Conservation (phyloP, 2,888 invertebrate genomes). For the Phalera bucephala region DNA sequence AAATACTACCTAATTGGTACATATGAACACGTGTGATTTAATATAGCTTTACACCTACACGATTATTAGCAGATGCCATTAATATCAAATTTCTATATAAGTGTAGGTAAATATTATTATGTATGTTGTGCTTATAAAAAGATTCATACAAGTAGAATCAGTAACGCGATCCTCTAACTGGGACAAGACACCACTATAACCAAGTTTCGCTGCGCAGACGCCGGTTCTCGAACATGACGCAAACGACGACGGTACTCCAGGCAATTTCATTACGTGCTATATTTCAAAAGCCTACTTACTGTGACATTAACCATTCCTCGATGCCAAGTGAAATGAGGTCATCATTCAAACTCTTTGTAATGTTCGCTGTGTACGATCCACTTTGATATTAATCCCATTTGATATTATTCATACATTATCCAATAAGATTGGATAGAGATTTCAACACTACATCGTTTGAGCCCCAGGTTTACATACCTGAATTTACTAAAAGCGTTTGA, state of each 20-base stretch:
- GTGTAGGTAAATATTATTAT: no score
- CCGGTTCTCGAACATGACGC: constrained; percentile 33
- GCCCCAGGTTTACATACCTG: no score
- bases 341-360: constrained; percentile 60
- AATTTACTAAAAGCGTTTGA: no score
- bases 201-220: constrained; percentile 40
- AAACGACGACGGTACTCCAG: constrained; percentile 38
- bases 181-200: constrained; percentile 40
- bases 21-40: no score
- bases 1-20: no score
- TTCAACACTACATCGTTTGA: no score
- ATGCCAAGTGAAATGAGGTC: constrained; percentile 65
- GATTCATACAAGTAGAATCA: no score
- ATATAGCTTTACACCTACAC: no score
- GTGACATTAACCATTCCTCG: constrained; percentile 70
- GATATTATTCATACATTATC: constrained; percentile 4
- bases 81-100: no score
- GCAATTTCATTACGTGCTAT: constrained; percentile 53
- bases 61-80: no score
- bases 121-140: no score
- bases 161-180: constrained; percentile 34
- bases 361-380: constrained; percentile 3
- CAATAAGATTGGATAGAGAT: constrained; percentile 10
- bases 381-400: constrained; percentile 2
- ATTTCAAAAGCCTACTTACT: constrained; percentile 63